Evolutionary conservation across 2,797 vertebrate species (phyloP).

Genomic region (Thalassophryne amazonica): DNA sequence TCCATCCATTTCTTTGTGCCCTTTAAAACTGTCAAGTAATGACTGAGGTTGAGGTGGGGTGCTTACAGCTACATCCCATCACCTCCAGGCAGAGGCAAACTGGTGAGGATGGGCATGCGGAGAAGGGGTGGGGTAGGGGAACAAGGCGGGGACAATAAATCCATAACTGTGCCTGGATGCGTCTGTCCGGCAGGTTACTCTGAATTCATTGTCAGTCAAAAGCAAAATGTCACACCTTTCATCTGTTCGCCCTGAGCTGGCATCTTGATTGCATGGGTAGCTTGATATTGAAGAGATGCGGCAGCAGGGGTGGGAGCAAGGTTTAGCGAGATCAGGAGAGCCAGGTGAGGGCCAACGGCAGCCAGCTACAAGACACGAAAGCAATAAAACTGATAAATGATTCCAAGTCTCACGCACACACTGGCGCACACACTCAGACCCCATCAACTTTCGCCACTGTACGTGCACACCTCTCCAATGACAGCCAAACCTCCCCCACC

Average conservation of each 20-base stretch:
- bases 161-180: slow-evolving; percentile 56
- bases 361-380: slow-evolving; percentile 66
- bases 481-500: slow-evolving; percentile 20
- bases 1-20: slow-evolving; percentile 60
- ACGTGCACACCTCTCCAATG: slow-evolving; percentile 33
- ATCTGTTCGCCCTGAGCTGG: slow-evolving; percentile 43
- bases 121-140: slow-evolving; percentile 17
- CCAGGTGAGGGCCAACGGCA: slow-evolving; percentile 45
- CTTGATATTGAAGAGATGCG: slow-evolving; percentile 37
- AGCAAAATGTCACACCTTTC: slow-evolving; percentile 71
- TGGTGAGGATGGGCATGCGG: slow-evolving; percentile 4
- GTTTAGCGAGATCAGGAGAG: slow-evolving; percentile 18
- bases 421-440: slow-evolving; percentile 22
- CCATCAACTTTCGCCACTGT: slow-evolving; percentile 1
- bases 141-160: slow-evolving; percentile 43
- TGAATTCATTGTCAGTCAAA: slow-evolving; percentile 61
- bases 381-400: slow-evolving; percentile 80
- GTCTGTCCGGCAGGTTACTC: slow-evolving; percentile 47
- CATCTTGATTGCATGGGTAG: slow-evolving; percentile 64
- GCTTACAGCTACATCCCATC: slow-evolving; percentile 43
- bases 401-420: slow-evolving; percentile 62
- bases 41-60: slow-evolving; percentile 69
- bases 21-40: slow-evolving; percentile 75
- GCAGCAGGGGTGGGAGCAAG: background rate
- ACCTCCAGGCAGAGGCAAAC: slow-evolving; percentile 45